Conservation (phyloP, 1,140 invertebrate genomes). For the Schlechtendalia chinensis region DNA sequence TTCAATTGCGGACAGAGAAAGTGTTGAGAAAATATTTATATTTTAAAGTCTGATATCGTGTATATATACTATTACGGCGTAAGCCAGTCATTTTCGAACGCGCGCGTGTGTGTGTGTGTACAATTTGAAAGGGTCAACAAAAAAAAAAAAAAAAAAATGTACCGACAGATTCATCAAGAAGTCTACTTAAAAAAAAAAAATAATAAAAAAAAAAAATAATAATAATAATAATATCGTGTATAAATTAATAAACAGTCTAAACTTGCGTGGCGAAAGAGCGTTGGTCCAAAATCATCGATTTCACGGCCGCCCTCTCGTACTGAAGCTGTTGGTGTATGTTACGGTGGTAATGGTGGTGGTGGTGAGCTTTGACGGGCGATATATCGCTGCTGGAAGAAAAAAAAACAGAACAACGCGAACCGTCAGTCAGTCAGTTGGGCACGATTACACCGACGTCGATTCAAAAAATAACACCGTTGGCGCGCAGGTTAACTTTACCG, state of each 20-base stretch:
- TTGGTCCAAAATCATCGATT: constrained; percentile 49
- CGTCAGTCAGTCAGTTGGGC: no score
- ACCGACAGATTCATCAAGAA: constrained; percentile 48
- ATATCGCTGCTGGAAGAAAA: constrained; percentile 39
- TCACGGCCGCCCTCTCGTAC: constrained; percentile 43
- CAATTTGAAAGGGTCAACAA: constrained; percentile 46
- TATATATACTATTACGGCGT: background rate
- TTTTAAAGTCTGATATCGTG: background rate
- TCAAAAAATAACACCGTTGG: no score
- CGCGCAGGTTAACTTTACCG: no score
- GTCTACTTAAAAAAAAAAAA: constrained; percentile 48
- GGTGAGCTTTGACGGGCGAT: constrained; percentile 43
- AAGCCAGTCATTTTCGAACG: constrained; percentile 36
- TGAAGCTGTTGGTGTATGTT: constrained; percentile 47
- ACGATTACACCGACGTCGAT: no score
- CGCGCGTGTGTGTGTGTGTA: background rate
- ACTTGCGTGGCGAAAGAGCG: constrained; percentile 48
- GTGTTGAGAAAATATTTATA: background rate
- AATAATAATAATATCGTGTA: constrained; percentile 22
- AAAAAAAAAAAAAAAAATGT: constrained; percentile 43
- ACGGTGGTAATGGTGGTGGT: constrained; percentile 39
- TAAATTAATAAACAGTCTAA: constrained; percentile 45
- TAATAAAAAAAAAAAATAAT: constrained; percentile 24
- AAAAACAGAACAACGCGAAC: background rate
- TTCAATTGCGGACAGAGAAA: background rate